Evolutionary conservation across 2,797 vertebrate species (phyloP), one percentile per base, ranked within the genome.

Genomic region (Coracias cyanogaster): DNA sequence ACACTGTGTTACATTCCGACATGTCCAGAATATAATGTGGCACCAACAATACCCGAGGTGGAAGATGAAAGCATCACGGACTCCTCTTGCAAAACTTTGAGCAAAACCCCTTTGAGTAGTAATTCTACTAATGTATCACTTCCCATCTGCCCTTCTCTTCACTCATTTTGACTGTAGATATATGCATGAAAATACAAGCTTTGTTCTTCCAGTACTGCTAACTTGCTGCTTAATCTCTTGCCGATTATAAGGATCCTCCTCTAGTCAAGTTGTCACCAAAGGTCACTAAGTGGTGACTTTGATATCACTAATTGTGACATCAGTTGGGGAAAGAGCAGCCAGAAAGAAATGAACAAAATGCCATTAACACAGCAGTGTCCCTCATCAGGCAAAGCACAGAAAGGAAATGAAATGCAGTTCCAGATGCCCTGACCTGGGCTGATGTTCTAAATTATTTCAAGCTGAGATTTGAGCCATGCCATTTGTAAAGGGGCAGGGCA

Each of bases 401-500:
- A 82, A 77, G 70, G 57, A 88, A 90, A 86, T 66, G 64, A 91
- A 95, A 94, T 74, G 74, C 78, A 58, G 26, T 33, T 95, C 81
- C 88, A 96, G 48, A 78, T 74, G 52, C 81, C 71, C 69, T 92
- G 88, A 85, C 86, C 64, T 57, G 45, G 43, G 57, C 24, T 80
- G 65, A 52, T 70, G n/a, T 21, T 86, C 41, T 89, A 80, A 95
- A 84, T 93, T 86, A 95, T 86, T 93, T 94, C 92, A 92, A 94
- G 74, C 60, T 80, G 88, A 90, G 86, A 48, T 77, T 69, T 64
- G 64, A 88, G 49, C 71, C 28, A 5, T 55, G 37, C 33, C 60
- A 73, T 93, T 80, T 92, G 71, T 74, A 94, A 95, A 89, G 71
- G 54, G 57, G 58, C 31, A 33, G 12, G 20, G 29, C 18, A 41